phyloP scores from a whole-genome alignment of 2,888 invertebrate genomes.

The Bruchidius siliquastri region DNA sequence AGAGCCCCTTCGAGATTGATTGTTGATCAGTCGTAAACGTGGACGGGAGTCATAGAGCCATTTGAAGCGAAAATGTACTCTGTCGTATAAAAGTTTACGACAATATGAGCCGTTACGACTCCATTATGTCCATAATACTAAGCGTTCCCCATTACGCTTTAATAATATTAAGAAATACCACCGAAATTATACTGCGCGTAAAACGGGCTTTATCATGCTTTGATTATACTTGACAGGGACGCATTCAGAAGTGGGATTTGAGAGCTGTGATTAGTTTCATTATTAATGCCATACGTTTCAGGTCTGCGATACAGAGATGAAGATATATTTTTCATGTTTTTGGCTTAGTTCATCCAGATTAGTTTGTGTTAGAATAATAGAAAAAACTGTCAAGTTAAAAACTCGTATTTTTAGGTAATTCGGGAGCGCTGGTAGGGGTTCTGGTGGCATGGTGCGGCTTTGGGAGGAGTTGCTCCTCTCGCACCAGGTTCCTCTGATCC shows the following conservation, averaged over 20 bases:
- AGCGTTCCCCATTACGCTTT: constrained; percentile 10
- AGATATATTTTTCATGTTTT: too few relatives aligned
- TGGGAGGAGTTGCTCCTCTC: too few relatives aligned
- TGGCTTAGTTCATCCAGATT: too few relatives aligned
- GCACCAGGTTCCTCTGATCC: too few relatives aligned
- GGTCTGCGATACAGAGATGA: too few relatives aligned
- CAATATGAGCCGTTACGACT: constrained; percentile 7
- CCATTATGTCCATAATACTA: constrained; percentile 9
- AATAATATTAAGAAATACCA: constrained; percentile 11
- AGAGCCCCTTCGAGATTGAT: neutral
- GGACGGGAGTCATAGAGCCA: neutral
- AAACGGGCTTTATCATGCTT: constrained; percentile 11
- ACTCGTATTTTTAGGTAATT: too few relatives aligned
- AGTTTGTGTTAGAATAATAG: too few relatives aligned
- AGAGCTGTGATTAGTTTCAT: too few relatives aligned
- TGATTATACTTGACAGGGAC: constrained; percentile 1
- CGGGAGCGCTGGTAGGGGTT: too few relatives aligned
- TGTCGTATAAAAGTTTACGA: constrained; percentile 7
- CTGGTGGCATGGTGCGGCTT: too few relatives aligned
- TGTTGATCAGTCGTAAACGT: neutral
- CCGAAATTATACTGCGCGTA: constrained; percentile 9
- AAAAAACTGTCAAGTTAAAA: too few relatives aligned
- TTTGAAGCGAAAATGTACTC: neutral
- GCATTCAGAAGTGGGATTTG: neutral
- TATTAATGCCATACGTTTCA: too few relatives aligned